Evolutionary conservation across 2,113 vertebrate species (phyloP), one percentile per base, ranked within the genome.

Genomic region (Climacteris rufus): DNA sequence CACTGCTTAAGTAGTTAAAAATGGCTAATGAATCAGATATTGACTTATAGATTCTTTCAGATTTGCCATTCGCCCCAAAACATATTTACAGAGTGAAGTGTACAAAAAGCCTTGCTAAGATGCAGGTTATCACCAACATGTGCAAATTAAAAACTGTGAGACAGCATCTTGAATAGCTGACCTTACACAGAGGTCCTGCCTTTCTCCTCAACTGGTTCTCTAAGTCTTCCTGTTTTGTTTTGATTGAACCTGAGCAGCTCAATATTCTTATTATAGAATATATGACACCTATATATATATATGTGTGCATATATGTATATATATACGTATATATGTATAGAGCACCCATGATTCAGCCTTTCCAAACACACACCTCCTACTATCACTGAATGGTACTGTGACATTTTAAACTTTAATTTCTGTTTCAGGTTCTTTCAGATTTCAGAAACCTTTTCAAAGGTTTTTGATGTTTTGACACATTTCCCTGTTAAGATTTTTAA

Each of bases 51-150:
- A 11, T 27, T 66, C 7, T 13, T 80, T 80, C 25, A 30, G 18
- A 81, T 77, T 76, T 80, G 5, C 5, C 6, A 14, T 71, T 42
- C 4, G 25, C 12, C 24, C 1, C 33, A 42, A 54, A 18, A 7
- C 2, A 17, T 40, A 30, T 49, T 64, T 77, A 28, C 8, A 56
- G 15, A 54, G 47, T 17, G 27, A 68, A 76, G 0, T 11, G 13
- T 18, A n/a, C 13, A 49, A 44, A 78, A 77, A 24, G 0, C 12
- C 42, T 60, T 4, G 0, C 6, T 49, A 40, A 77, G 2, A 12
- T 74, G 9, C 37, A 57, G 19, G 28, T 37, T 45, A 17, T n/a
- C 31, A 40, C 37, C 11, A 27, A 11, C 9, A 18, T 9, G 5
- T 50, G 18, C 9, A 83, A 74, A 69, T 40, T 65, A n/a, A 91